These are phyloP conservation scores for Porites rus DNA, from an alignment of 92 coral and sea anemone species.

Conservation along the genomic window DNA sequence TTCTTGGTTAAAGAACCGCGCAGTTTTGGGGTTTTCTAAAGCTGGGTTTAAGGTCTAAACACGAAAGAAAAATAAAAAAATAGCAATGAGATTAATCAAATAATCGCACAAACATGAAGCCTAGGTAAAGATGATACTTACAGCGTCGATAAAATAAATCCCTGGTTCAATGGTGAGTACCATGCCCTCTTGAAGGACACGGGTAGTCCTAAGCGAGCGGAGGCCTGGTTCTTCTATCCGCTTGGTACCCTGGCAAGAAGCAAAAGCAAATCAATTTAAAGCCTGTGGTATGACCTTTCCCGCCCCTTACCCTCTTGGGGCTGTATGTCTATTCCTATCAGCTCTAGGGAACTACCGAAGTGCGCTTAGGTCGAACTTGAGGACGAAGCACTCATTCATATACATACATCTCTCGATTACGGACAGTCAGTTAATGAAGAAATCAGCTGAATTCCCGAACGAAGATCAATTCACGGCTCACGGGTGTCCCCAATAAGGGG, in stretches of 20 bases:
- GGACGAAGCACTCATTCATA: no score
- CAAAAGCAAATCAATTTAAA: not conserved
- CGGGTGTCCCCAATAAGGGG: no score
- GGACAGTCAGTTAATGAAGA: no score
- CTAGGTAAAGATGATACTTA: slow-evolving; percentile 29
- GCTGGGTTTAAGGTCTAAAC: slow-evolving; percentile 75
- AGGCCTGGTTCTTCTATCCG: slow-evolving; percentile 92
- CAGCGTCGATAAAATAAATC: slow-evolving; percentile 86
- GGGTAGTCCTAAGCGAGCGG: slow-evolving; percentile 82
- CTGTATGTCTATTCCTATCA: no score
- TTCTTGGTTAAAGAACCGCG: slow-evolving; percentile 88
- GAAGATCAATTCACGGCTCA: no score
- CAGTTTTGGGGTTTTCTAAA: slow-evolving; percentile 83
- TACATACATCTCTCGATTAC: no score
- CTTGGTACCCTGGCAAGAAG: slow-evolving; percentile 72
- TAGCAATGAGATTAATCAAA: not conserved
- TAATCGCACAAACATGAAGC: no score
- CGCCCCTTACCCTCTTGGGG: no score
- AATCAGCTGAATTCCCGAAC: no score
- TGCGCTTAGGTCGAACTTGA: no score
- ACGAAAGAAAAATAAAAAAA: not conserved
- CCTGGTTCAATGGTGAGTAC: slow-evolving; percentile 98
- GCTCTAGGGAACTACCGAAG: no score
- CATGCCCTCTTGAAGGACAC: slow-evolving; percentile 82
- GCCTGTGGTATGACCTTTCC: no score